Percentiles rank a stretch among this genome's conserved stretches.
phyloP scores from a whole-genome alignment of 2,888 invertebrate species.

The Steinernema scapterisci region DNA sequence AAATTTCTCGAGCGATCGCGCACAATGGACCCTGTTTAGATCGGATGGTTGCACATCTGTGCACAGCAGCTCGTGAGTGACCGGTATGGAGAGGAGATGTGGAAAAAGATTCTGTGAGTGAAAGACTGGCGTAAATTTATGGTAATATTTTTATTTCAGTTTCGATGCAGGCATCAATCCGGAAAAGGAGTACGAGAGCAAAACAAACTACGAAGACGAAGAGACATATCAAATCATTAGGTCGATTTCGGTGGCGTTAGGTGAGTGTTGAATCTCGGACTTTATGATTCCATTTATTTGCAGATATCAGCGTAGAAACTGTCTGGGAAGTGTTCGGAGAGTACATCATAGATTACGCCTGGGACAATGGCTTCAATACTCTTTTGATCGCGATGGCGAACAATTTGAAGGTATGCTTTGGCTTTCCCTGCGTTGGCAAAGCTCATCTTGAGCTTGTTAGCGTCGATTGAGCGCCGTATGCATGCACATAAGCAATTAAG shows the following conservation, averaged over 20 bases:
- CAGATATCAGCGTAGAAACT: conserved; percentile 56
- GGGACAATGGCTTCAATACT: conserved; percentile 61
- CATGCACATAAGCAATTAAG: conserved; percentile 11
- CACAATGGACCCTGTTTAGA: conserved; percentile 42
- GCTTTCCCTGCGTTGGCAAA: not conserved
- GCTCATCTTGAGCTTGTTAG: not conserved
- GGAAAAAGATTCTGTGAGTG: conserved; percentile 53
- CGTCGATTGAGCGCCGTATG: not conserved
- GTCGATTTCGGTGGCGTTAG: conserved; percentile 52
- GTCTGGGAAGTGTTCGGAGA: conserved; percentile 62
- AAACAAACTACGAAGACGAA: conserved; percentile 57
- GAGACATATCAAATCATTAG: conserved; percentile 61
- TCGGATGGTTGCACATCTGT: conserved; percentile 61
- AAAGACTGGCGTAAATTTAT: conserved; percentile 6
- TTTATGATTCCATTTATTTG: not conserved
- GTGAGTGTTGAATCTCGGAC: conserved; percentile 30
- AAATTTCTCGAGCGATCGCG: not conserved
- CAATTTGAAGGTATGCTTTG: conserved; percentile 50
- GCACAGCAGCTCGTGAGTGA: conserved; percentile 50
- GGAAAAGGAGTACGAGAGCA: conserved; percentile 52
- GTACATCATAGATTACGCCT: conserved; percentile 55
- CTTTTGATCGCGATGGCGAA: conserved; percentile 58
- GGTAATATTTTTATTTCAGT: conserved; percentile 37
- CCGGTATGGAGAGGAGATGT: conserved; percentile 52
- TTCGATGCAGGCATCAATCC: conserved; percentile 53